Conservation (phyloP, 2,888 invertebrate species). For the Lapara coniferarum region DNA sequence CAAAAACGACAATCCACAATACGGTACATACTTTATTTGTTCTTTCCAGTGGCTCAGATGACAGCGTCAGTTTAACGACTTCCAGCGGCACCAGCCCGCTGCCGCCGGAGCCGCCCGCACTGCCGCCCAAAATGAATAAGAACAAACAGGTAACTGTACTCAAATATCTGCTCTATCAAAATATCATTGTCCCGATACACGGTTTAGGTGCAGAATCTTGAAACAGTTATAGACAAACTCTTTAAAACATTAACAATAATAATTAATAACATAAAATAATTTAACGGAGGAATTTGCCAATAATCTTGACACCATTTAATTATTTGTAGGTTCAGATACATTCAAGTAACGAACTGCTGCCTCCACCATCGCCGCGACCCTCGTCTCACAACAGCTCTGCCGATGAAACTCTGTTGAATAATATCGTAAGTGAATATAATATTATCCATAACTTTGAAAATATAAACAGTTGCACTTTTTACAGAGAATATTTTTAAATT, state of each 20-base stretch:
- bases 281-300: neutral
- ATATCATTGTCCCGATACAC: no score
- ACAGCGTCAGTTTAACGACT: conserved; percentile 72
- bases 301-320: conserved; percentile 8
- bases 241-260: no score
- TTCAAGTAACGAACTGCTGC: conserved; percentile 73
- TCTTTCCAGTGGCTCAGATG: conserved; percentile 71
- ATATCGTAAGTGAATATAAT: conserved; percentile 54
- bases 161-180: neutral
- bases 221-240: no score
- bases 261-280: no score
- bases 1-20: no score
- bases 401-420: conserved; percentile 69
- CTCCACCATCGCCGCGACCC: conserved; percentile 75
- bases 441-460: neutral
- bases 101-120: conserved; percentile 75
- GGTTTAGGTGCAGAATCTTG: no score
- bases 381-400: conserved; percentile 73
- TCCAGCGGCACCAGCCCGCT: conserved; percentile 78
- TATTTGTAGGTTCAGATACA: conserved; percentile 62
- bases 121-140: conserved; percentile 83
- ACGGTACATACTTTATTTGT: neutral
- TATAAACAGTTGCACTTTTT: no score
- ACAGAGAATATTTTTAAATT: no score
- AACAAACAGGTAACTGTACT: conserved; percentile 62